Evolutionary conservation across 1,140 invertebrate species (phyloP).

Genomic region (Zaprionus nigranus): DNA sequence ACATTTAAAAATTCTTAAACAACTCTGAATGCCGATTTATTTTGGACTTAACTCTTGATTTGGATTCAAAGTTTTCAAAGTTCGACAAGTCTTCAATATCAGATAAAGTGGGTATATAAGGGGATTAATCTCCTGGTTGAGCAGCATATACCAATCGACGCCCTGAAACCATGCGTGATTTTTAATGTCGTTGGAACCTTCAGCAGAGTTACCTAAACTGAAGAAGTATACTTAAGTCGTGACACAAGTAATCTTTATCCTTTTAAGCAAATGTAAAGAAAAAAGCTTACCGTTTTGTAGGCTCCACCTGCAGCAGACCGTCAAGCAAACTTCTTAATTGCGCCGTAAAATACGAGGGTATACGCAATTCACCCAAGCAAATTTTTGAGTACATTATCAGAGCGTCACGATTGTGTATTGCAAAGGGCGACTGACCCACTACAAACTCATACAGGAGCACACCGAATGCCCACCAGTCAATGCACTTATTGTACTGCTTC

Average conservation of each 20-base stretch:
- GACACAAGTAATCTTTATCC: not conserved
- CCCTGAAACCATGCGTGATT: constrained; percentile 89
- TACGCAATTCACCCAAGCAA: constrained; percentile 89
- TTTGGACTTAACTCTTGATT: constrained; percentile 47
- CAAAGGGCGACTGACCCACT: constrained; percentile 93
- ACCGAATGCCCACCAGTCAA: constrained; percentile 99
- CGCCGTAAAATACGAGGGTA: constrained; percentile 87
- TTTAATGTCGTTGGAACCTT: constrained; percentile 89
- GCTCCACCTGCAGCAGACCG: constrained; percentile 92
- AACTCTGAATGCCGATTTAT: constrained; percentile 68
- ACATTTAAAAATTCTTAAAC: constrained; percentile 69
- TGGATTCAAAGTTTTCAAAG: constrained; percentile 51
- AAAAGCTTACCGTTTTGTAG: constrained; percentile 88
- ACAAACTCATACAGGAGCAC: constrained; percentile 94
- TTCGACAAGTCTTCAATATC: constrained; percentile 66
- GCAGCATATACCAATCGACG: constrained; percentile 94
- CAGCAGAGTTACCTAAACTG: constrained; percentile 92
- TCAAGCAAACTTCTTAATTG: constrained; percentile 94
- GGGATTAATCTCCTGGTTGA: constrained; percentile 91
- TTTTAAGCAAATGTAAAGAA: not conserved
- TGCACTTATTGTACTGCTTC: constrained; percentile 97
- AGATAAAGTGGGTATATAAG: constrained; percentile 88
- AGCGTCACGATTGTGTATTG: constrained; percentile 87
- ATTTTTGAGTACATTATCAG: constrained; percentile 96
- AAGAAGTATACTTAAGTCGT: constrained; percentile 14